Conservation (phyloP, 2,797 vertebrate genomes). For the Karalla daura region DNA sequence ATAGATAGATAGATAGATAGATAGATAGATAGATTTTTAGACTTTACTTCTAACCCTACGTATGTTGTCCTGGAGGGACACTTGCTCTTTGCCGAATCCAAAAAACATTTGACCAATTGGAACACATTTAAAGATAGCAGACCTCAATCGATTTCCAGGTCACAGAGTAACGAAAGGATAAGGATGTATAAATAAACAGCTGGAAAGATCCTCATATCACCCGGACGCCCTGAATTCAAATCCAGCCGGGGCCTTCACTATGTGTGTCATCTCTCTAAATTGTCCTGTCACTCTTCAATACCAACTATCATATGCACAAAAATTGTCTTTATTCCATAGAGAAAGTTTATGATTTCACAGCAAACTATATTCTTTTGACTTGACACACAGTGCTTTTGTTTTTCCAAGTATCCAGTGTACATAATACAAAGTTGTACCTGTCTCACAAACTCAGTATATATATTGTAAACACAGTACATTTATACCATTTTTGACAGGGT, state of each 20-base stretch:
- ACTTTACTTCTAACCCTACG: background rate
- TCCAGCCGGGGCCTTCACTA: slow-evolving; percentile 3
- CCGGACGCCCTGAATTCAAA: slow-evolving; percentile 5
- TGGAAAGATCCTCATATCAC: slow-evolving; percentile 19
- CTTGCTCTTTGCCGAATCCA: background rate
- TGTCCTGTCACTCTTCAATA: background rate
- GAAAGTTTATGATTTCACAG: background rate
- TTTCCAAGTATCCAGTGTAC: too few relatives aligned
- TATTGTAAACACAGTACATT: too few relatives aligned
- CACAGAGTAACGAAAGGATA: slow-evolving; percentile 13
- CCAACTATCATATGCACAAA: background rate
- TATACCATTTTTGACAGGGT: background rate
- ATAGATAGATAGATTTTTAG: background rate
- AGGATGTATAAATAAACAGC: slow-evolving; percentile 24
- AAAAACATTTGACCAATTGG: slow-evolving; percentile 25
- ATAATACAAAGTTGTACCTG: background rate
- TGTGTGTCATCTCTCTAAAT: slow-evolving; percentile 9
- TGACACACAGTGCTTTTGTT: too few relatives aligned
- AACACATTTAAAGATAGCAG: background rate
- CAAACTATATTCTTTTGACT: background rate
- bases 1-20: background rate
- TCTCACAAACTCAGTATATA: slow-evolving; percentile 11
- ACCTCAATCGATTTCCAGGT: slow-evolving; percentile 25
- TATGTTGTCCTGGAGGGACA: slow-evolving; percentile 1
- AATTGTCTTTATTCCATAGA: background rate